Evolutionary conservation across 2,888 invertebrate genomes (phyloP), one percentile per base, ranked within the genome.

Genomic region (Brassicogethes aeneus): DNA sequence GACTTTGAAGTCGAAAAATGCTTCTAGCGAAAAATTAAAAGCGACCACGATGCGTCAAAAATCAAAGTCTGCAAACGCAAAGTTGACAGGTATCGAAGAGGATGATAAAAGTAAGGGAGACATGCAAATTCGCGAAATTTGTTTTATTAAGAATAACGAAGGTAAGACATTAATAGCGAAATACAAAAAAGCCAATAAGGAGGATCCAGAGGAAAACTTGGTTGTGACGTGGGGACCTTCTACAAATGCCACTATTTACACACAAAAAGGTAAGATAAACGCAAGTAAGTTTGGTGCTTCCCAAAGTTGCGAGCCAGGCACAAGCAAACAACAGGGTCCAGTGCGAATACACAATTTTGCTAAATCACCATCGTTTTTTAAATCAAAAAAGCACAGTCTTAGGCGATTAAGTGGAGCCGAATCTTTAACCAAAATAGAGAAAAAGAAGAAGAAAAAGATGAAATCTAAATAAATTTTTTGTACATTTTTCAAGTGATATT

Each of bases 151-250:
- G 49, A 58, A 55, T 41, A 53, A 48, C 34, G 61, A 61, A 35
- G 62, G 62, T n/a, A 66, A 66, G 48, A 59, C 60, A 17, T 53
- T 65, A 39, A 61, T 66, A 23, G 65, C 67, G 0, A 66, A 65
- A 41, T 66, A 64, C 38, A 56, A 58, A 23, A 46, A 45, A 31
- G 51, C 50, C 34, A 59, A 59, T 2, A 41, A 48, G 10, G 47
- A 50, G 34, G 50, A 47, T 10, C 53, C 47, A 36, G 60, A 64
- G 12, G 65, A 66, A 34, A 63, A 60, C 46, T 48, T 65, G 40
- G 58, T 66, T 15, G 64, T 65, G 3, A 54, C 64, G 1, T 67
- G 66, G 68, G 59, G 61, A 30, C 51, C 55, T 13, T 48, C 52
- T 2, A 47, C 53, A 3, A 55, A 55, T 31, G 54, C 62, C 2